Conservation (phyloP, 2,888 invertebrate genomes). For the Calliphora vomitoria region DNA sequence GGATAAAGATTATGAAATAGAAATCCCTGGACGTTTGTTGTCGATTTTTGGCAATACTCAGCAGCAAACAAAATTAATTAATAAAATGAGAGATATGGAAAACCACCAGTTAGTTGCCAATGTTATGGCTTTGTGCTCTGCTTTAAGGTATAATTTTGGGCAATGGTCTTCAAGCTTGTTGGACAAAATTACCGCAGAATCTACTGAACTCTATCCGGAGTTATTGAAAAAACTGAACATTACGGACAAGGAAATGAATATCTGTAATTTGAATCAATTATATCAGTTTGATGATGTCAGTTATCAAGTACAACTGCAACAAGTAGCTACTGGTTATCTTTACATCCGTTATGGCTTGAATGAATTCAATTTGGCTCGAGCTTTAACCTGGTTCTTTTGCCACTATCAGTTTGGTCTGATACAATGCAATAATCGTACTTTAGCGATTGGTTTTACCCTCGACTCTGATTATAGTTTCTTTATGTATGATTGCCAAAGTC, state of each 20-base stretch:
- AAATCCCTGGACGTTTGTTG: constrained; percentile 88
- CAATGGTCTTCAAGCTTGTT: constrained; percentile 88
- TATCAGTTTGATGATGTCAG: constrained; percentile 86
- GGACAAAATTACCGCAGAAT: constrained; percentile 87
- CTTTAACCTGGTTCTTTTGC: constrained; percentile 87
- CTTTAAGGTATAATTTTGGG: constrained; percentile 86
- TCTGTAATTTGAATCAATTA: constrained; percentile 86
- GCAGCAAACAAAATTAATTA: constrained; percentile 86
- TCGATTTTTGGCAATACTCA: constrained; percentile 88
- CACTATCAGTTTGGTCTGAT: constrained; percentile 86
- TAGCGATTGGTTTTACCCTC: constrained; percentile 85
- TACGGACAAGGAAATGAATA: constrained; percentile 86
- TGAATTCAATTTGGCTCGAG: constrained; percentile 87
- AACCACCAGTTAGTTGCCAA: constrained; percentile 81
- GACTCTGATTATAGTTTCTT: constrained; percentile 86
- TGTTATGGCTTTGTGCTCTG: constrained; percentile 87
- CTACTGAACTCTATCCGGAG: constrained; percentile 86
- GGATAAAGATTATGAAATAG: constrained; percentile 87
- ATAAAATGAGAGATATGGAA: constrained; percentile 84
- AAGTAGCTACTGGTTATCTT: constrained; percentile 87
- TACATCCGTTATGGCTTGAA: constrained; percentile 84
- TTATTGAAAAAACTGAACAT: constrained; percentile 85
- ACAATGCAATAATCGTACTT: constrained; percentile 85
- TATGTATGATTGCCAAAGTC: constrained; percentile 88
- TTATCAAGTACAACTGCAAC: constrained; percentile 86